Conservation (phyloP, 1,140 invertebrate species). For the Drosophila albomicans region DNA sequence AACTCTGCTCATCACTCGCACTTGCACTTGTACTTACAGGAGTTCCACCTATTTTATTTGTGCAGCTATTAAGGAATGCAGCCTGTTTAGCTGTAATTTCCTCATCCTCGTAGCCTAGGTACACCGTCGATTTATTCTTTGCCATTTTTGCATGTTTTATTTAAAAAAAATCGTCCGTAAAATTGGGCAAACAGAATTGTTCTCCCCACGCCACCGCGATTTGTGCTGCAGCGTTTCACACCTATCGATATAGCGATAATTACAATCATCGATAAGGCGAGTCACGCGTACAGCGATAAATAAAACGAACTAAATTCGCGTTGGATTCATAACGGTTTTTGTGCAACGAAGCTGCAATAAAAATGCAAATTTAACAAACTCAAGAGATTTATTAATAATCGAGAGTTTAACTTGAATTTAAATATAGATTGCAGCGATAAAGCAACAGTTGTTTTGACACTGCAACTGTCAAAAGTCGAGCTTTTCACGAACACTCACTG, state of each 20-base stretch:
- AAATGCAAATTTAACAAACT: neutral
- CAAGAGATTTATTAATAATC: neutral
- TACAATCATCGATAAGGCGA: neutral
- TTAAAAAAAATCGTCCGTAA: conserved; percentile 8
- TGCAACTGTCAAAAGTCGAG: conserved; percentile 37
- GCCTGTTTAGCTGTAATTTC: conserved; percentile 88
- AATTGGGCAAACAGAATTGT: conserved; percentile 29
- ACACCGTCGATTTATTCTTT: conserved; percentile 86
- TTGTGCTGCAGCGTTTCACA: neutral
- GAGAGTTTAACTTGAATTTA: neutral
- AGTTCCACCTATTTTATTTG: conserved; percentile 90
- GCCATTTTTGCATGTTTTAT: conserved; percentile 84
- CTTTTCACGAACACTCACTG: conserved; percentile 57
- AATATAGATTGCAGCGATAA: neutral
- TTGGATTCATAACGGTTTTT: neutral
- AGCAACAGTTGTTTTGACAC: conserved; percentile 57
- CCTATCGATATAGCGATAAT: conserved; percentile 16
- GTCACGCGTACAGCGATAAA: neutral
- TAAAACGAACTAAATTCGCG: neutral
- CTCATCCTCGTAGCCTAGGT: conserved; percentile 90
- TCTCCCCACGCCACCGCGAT: conserved; percentile 13
- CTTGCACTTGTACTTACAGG: conserved; percentile 69
- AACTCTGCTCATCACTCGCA: conserved; percentile 5
- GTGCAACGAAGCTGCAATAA: neutral
- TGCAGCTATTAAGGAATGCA: conserved; percentile 87